Conservation (phyloP, 2,113 vertebrate species). For the Condylura cristata region DNA sequence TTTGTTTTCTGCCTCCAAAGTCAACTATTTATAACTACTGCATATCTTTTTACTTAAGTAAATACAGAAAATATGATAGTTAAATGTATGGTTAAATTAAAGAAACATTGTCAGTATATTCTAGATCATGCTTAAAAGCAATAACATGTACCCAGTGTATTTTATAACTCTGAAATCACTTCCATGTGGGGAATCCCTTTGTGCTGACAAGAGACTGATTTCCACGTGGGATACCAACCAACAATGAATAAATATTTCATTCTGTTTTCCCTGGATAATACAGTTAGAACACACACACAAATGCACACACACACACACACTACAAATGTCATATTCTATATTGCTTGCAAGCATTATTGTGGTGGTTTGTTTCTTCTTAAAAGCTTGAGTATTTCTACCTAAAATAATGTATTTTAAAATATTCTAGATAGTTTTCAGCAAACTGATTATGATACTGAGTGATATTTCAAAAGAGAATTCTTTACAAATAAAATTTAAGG, state of each 20-base stretch:
- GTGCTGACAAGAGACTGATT: not conserved
- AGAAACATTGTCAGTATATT: not conserved
- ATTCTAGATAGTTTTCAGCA: slow-evolving; percentile 44
- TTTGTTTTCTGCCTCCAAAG: slow-evolving; percentile 6
- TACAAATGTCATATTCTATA: slow-evolving; percentile 41
- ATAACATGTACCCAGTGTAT: not conserved
- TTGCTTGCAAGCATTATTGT: not conserved
- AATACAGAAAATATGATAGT: not conserved
- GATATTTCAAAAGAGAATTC: not conserved
- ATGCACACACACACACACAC: not conserved
- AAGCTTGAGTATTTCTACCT: slow-evolving; percentile 38
- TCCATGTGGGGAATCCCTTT: not conserved
- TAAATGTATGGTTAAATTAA: slow-evolving; percentile 8
- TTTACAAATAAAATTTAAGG: too few species aligned
- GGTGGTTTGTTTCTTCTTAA: slow-evolving; percentile 48
- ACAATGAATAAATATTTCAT: slow-evolving; percentile 37
- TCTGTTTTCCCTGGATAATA: slow-evolving; percentile 47
- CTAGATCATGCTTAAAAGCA: not conserved
- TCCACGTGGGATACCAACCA: slow-evolving; percentile 4
- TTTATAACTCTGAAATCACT: slow-evolving; percentile 48
- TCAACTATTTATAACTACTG: not conserved
- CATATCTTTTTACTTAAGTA: slow-evolving; percentile 12
- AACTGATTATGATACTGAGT: not conserved
- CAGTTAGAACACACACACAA: slow-evolving; percentile 51
- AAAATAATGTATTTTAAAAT: slow-evolving; percentile 42